Evolutionary conservation across 2,797 vertebrate species (phyloP).

Genomic region (Microctenopoma lineatum): DNA sequence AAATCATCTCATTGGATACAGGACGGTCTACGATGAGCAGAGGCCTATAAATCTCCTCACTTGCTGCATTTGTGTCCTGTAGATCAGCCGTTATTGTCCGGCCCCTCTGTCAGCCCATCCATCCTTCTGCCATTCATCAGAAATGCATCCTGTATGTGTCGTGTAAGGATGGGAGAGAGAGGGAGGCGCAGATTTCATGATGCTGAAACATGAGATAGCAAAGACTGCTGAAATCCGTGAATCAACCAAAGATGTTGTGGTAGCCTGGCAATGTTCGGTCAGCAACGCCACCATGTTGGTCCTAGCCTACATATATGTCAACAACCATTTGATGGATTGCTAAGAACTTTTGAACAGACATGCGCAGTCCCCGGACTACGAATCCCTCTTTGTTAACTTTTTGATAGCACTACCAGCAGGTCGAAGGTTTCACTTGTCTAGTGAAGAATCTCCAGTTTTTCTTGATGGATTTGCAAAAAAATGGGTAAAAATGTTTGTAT

Average conservation of each 20-base stretch:
- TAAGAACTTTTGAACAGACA: too few species aligned
- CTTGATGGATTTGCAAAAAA: background rate
- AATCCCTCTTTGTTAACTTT: too few species aligned
- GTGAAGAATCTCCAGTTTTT: background rate
- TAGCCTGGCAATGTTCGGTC: background rate
- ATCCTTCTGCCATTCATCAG: conserved; percentile 97
- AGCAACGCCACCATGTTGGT: too few species aligned
- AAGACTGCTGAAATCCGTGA: background rate
- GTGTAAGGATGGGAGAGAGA: conserved; percentile 36
- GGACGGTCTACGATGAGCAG: conserved; percentile 89
- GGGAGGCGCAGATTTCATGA: conserved; percentile 26
- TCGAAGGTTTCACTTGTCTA: too few species aligned
- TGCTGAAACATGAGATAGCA: conserved; percentile 45
- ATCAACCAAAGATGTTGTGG: background rate
- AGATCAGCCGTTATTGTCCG: conserved; percentile 98
- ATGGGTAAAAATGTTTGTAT: too few species aligned
- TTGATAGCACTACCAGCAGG: too few species aligned
- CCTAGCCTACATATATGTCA: too few species aligned
- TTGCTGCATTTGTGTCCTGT: conserved; percentile 96
- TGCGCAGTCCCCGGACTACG: too few species aligned
- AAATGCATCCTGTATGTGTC: conserved; percentile 86
- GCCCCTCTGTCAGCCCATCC: conserved; percentile 97
- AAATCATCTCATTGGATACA: conserved; percentile 96
- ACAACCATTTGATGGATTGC: too few species aligned
- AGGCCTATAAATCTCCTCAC: conserved; percentile 91